A percentile compares a stretch with the other conserved stretches of the same genome.
Evolutionary conservation across 2,888 invertebrate species (phyloP).

Genomic region (Epirrhoe alternata): DNA sequence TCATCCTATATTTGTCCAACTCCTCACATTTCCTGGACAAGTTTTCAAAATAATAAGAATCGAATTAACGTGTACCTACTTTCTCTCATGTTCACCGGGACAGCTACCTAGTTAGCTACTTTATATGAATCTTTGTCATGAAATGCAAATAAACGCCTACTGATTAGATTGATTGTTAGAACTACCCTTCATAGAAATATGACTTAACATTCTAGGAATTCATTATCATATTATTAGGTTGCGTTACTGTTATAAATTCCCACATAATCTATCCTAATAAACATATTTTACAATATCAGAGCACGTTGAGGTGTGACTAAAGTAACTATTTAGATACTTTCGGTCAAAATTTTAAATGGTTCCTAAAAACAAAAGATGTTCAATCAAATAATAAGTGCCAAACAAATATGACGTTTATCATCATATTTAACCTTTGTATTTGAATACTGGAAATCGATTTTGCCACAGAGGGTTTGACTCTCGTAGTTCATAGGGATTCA

Average conservation of each 20-base stretch:
- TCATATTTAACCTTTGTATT: no score
- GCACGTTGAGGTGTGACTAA: no score
- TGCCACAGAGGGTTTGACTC: no score
- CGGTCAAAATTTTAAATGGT: no score
- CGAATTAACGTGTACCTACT: slow-evolving; percentile 68
- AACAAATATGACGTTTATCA: no score
- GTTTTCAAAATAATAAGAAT: slow-evolving; percentile 73
- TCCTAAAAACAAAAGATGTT: no score
- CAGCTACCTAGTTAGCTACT: slow-evolving; percentile 56
- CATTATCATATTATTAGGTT: slow-evolving; percentile 22
- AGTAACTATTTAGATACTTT: no score
- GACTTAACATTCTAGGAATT: slow-evolving; percentile 29
- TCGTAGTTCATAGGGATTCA: no score
- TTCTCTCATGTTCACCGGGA: slow-evolving; percentile 68
- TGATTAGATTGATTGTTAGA: slow-evolving; percentile 64
- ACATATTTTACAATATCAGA: background rate
- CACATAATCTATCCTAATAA: slow-evolving; percentile 3
- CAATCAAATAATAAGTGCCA: no score
- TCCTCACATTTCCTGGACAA: slow-evolving; percentile 63
- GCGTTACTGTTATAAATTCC: slow-evolving; percentile 12
- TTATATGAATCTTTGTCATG: slow-evolving; percentile 53
- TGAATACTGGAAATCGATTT: no score
- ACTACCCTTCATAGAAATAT: slow-evolving; percentile 46
- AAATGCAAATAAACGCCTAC: slow-evolving; percentile 58
- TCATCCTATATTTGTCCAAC: slow-evolving; percentile 45